Evolutionary conservation across 2,113 vertebrate species (phyloP).

Genomic region (Pelusios castaneus): DNA sequence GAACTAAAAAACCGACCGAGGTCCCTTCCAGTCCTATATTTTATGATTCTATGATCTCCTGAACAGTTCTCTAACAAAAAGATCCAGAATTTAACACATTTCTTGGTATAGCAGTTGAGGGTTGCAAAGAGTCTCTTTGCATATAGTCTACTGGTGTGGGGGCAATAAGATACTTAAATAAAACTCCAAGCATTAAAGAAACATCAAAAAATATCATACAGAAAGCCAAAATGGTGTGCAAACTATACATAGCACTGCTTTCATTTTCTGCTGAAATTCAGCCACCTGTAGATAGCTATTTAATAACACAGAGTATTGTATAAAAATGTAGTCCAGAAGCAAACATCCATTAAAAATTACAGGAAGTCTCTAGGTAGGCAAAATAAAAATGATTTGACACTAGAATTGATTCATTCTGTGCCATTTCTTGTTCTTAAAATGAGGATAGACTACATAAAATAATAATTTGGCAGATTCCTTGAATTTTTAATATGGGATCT

Average conservation of each 20-base stretch:
- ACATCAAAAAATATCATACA: not conserved
- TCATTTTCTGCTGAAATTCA: constrained; percentile 1
- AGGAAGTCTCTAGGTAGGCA: not conserved
- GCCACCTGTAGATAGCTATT: not conserved
- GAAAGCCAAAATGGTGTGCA: not conserved
- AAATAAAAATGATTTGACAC: not conserved
- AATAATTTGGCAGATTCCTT: not conserved
- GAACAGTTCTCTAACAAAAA: not conserved
- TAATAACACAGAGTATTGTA: not conserved
- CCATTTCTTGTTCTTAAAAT: not conserved
- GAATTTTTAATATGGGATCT: not conserved
- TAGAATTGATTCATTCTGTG: fast-evolving
- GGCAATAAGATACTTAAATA: not conserved
- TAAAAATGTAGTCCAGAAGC: not conserved
- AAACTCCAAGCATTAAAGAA: not conserved
- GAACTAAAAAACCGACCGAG: not conserved
- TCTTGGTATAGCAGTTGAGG: not conserved
- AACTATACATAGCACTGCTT: not conserved
- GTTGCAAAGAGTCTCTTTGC: not conserved
- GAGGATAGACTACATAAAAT: not conserved
- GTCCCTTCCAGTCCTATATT: not conserved
- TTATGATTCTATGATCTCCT: not conserved
- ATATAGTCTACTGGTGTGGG: not conserved
- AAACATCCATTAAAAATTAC: not conserved
- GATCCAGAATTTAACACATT: not conserved